phyloP scores from a whole-genome alignment of 2,113 vertebrate species.

The Xyrauchen texanus region DNA sequence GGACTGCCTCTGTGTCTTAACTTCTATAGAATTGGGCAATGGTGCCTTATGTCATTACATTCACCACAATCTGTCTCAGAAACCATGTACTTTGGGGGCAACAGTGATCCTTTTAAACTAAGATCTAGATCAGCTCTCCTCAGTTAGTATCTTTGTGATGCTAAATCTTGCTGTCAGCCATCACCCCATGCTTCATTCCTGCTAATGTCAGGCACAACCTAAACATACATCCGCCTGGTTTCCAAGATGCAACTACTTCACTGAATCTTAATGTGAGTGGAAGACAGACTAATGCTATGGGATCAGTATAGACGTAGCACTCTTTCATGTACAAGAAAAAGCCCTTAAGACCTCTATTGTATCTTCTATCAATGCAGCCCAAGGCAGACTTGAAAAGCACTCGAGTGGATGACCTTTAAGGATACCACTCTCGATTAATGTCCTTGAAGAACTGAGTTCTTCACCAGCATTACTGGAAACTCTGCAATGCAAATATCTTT shows the following conservation, averaged over 20 bases:
- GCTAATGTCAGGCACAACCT: no score
- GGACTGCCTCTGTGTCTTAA: neutral
- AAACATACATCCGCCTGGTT: neutral
- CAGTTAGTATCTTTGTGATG: neutral
- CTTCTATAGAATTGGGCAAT: neutral
- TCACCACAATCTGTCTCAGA: neutral
- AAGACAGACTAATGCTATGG: neutral
- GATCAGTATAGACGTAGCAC: neutral
- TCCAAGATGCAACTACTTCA: neutral
- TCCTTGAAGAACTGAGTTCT: neutral
- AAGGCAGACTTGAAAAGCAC: neutral
- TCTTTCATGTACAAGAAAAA: conserved; percentile 11
- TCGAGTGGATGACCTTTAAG: conserved; percentile 7
- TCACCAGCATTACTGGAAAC: neutral
- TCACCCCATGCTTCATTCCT: neutral
- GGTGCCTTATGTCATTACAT: neutral
- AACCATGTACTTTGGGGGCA: neutral
- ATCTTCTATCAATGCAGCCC: conserved; percentile 1
- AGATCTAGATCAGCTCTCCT: conserved; percentile 10
- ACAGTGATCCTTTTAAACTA: neutral
- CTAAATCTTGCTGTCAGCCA: conserved; percentile 1
- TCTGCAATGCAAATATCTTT: conserved; percentile 6
- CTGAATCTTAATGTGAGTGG: neutral
- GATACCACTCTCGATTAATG: neutral
- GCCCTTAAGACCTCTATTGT: neutral